These are phyloP conservation scores for Tapirus indicus DNA, from an alignment of 2,797 vertebrate species.

Conservation along the genomic window DNA sequence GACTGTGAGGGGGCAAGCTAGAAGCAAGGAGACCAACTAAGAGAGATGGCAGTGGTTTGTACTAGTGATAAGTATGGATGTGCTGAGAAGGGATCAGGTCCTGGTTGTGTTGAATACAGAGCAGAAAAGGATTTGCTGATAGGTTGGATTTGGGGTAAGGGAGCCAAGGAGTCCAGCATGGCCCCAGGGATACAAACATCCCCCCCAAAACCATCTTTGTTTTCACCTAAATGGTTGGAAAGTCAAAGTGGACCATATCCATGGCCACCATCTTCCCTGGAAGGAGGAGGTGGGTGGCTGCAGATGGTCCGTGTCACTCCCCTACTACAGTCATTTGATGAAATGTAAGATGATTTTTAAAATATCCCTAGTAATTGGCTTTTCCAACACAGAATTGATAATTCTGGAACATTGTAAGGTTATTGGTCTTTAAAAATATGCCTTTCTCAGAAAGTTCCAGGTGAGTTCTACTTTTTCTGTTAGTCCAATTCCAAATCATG, in stretches of 20 bases:
- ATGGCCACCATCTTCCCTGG: not conserved
- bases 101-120: not conserved
- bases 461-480: not conserved
- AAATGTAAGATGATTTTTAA: not conserved
- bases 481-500: not conserved
- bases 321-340: not conserved
- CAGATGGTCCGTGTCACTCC: not conserved
- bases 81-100: not conserved
- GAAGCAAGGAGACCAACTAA: not conserved
- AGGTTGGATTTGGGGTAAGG: not conserved
- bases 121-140: not conserved
- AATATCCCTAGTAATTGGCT: not conserved
- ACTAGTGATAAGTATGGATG: not conserved
- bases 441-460: not conserved
- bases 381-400: not conserved
- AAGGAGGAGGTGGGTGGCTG: not conserved
- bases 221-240: not conserved
- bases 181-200: not conserved
- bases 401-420: not conserved
- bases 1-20: not conserved
- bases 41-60: not conserved
- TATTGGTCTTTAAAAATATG: not conserved
- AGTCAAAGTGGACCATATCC: not conserved
- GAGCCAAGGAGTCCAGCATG: not conserved
- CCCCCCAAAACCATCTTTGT: not conserved